A percentile compares a stretch with the other conserved stretches of the same genome.
These are phyloP conservation scores for Tanypteryx hageni DNA, from an alignment of 2,888 invertebrate species.

Conservation along the genomic window DNA sequence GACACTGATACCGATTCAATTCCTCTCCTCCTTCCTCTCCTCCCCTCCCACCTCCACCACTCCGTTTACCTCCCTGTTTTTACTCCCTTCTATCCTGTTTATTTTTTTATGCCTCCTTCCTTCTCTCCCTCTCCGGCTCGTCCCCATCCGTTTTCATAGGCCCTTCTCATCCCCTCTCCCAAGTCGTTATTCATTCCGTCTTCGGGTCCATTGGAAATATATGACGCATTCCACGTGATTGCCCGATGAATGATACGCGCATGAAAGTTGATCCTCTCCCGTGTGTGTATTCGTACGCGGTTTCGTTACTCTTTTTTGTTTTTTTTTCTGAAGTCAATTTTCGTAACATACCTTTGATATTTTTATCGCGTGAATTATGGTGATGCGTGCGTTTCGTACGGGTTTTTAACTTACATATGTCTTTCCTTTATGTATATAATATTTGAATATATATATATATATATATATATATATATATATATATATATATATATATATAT, in stretches of 20 bases:
- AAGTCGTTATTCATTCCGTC: constrained; percentile 29
- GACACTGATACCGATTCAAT: not conserved
- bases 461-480: too few species aligned
- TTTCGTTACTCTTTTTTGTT: not conserved
- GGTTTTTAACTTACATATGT: constrained; percentile 8
- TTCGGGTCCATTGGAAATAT: constrained; percentile 4
- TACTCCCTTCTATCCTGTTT: not conserved
- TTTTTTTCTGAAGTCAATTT: not conserved
- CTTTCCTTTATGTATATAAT: too few species aligned
- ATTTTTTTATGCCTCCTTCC: not conserved
- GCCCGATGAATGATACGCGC: not conserved
- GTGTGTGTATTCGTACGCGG: not conserved
- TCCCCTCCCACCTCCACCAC: not conserved
- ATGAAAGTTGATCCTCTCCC: not conserved
- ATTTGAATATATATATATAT: too few species aligned
- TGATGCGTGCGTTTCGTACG: not conserved
- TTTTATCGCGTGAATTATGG: not conserved
- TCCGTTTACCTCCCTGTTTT: not conserved
- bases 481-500: too few species aligned
- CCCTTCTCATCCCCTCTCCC: not conserved
- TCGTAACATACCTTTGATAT: not conserved
- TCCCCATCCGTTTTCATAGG: not conserved
- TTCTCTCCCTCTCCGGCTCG: not conserved
- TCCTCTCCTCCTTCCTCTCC: not conserved
- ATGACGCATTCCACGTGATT: constrained; percentile 31